Evolutionary conservation across 2,113 vertebrate species (phyloP).

Genomic region (Salvelinus namaycush): DNA sequence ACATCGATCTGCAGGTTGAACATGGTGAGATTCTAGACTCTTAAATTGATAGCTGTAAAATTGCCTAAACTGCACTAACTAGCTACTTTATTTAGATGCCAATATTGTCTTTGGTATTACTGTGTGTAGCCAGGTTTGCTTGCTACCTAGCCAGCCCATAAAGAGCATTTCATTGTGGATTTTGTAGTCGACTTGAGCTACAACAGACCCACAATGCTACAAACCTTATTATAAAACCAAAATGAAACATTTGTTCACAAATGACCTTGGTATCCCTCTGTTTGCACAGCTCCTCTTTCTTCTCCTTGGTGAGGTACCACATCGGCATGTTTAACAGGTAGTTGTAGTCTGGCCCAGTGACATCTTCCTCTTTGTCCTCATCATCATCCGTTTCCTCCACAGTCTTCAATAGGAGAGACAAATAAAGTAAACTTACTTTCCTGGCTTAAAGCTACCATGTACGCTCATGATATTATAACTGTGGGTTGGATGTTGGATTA

Average conservation of each 20-base stretch:
- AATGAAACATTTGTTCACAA: not conserved
- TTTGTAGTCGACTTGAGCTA: no score
- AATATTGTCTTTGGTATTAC: no score
- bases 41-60: no score
- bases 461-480: not conserved
- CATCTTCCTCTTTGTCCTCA: slow-evolving; percentile 64
- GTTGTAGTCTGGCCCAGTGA: slow-evolving; percentile 88
- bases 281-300: slow-evolving; percentile 94
- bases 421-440: not conserved
- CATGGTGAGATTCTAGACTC: no score
- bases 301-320: slow-evolving; percentile 95
- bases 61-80: no score
- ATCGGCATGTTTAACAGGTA: slow-evolving; percentile 97
- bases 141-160: no score
- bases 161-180: no score
- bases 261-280: slow-evolving; percentile 87
- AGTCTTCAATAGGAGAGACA: slow-evolving; percentile 25
- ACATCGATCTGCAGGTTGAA: no score
- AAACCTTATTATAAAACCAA: no score
- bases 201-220: no score
- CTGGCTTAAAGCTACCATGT: not conserved
- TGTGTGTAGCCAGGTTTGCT: no score
- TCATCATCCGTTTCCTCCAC: slow-evolving; percentile 31
- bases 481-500: not conserved
- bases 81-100: no score